Evolutionary conservation across 2,113 vertebrate genomes (phyloP), one percentile per base, ranked within the genome.

Genomic region (Jacana jacana): DNA sequence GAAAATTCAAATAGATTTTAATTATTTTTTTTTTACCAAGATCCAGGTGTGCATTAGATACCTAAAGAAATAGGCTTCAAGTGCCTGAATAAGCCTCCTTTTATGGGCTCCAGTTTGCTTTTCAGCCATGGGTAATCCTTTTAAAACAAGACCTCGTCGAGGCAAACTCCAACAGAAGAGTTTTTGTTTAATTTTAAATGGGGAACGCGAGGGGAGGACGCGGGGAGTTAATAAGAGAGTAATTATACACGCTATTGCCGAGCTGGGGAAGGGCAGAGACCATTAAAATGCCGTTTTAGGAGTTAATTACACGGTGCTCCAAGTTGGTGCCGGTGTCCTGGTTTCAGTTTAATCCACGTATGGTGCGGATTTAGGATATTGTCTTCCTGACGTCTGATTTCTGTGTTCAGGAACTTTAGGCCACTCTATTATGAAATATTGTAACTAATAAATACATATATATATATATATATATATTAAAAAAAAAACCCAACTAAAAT

Each of bases 191-290:
- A 65, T 65, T 64, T 88, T 58, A 60, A 68, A 75, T 81, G 33
- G 71, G 81, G 92, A 88, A 30, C 57, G 63, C 7, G 49, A n/a
- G 78, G 79, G 52, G 61, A 82, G 86, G 88, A 77, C 78, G 81
- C 87, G 48, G 89, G 61, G 75, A 91, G 65, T 91, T 93, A 89
- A 95, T 94, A 80, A 39, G 84, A 77, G 61, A 75, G 73, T 51
- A 40, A 88, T 93, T 88, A 84, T 77, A 33, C 78, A 51, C 2
- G 2, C 66, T 24, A 17, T n/a, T 88, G 80, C 79, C 80, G 55
- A 64, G 76, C 4, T 40, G 82, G 39, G 81, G 44, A 63, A 78
- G 77, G 66, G 71, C 66, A 61, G 75, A 25, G 60, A 65, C 19
- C 57, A 44, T 65, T 81, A 72, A 90, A 92, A 88, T 30, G 48